Conservation (phyloP, 2,113 vertebrate species). For the Ivindomyrus marchei region DNA sequence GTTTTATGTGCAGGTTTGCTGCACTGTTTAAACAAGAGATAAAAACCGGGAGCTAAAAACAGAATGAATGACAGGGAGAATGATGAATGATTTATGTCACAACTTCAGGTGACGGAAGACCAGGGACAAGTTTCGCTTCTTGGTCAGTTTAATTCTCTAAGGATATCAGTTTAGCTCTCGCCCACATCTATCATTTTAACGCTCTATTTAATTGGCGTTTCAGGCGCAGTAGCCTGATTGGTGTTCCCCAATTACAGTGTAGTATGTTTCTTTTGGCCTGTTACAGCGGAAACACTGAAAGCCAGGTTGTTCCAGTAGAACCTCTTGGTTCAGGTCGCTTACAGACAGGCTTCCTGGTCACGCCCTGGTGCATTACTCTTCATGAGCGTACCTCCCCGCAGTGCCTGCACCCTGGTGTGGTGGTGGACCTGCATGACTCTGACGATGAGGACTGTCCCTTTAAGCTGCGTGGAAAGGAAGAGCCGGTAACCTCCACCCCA, state of each 20-base stretch:
- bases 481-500: slow-evolving; percentile 58
- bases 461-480: slow-evolving; percentile 56
- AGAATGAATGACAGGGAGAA: background rate
- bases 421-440: slow-evolving; percentile 67
- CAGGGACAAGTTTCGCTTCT: background rate
- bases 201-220: background rate
- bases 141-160: background rate
- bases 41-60: background rate
- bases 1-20: background rate
- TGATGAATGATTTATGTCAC: background rate
- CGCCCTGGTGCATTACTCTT: background rate
- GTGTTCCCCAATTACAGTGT: background rate
- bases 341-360: background rate
- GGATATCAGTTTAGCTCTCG: background rate
- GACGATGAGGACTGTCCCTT: slow-evolving; percentile 64
- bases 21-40: background rate
- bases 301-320: background rate
- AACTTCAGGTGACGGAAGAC: slow-evolving; percentile 3
- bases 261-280: background rate
- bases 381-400: slow-evolving; percentile 35
- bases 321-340: background rate
- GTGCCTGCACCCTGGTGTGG: slow-evolving; percentile 67
- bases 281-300: background rate
- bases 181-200: background rate
- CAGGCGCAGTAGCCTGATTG: background rate